phyloP scores from a whole-genome alignment of 1,140 invertebrate genomes.

The Papilio machaon region DNA sequence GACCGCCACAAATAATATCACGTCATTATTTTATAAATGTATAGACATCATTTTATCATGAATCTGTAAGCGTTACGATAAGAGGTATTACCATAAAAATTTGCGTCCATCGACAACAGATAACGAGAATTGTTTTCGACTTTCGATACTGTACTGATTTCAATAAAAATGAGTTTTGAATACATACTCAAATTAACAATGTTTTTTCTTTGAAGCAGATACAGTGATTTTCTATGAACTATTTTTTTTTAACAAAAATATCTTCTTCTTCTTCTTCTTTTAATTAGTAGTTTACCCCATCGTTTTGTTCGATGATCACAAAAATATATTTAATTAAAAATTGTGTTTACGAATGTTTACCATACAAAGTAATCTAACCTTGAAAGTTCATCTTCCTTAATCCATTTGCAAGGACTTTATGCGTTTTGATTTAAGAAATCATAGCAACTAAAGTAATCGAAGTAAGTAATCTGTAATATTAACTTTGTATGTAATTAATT shows the following conservation, averaged over 20 bases:
- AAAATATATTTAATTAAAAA: background rate
- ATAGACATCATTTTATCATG: slow-evolving; percentile 75
- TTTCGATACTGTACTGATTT: slow-evolving; percentile 45
- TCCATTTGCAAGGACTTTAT: too few relatives aligned
- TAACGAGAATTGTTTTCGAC: slow-evolving; percentile 53
- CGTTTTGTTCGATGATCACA: too few relatives aligned
- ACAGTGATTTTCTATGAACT: background rate
- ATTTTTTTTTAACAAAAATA: too few relatives aligned
- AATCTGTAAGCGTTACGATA: slow-evolving; percentile 68
- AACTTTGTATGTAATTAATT: slow-evolving; percentile 39
- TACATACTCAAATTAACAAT: slow-evolving; percentile 35
- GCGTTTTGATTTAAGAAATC: background rate
- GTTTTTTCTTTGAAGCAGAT: background rate
- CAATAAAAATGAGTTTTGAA: slow-evolving; percentile 48
- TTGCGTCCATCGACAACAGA: slow-evolving; percentile 52
- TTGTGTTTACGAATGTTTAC: background rate
- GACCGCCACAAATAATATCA: slow-evolving; percentile 67
- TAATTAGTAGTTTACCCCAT: too few relatives aligned
- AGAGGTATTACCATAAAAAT: slow-evolving; percentile 66
- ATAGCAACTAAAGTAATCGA: background rate
- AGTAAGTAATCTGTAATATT: slow-evolving; percentile 35
- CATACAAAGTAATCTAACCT: background rate
- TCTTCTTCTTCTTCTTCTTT: too few relatives aligned
- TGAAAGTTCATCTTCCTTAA: background rate
- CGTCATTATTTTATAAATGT: slow-evolving; percentile 67